Conservation (phyloP, 2,888 invertebrate genomes). For the Syritta pipiens region DNA sequence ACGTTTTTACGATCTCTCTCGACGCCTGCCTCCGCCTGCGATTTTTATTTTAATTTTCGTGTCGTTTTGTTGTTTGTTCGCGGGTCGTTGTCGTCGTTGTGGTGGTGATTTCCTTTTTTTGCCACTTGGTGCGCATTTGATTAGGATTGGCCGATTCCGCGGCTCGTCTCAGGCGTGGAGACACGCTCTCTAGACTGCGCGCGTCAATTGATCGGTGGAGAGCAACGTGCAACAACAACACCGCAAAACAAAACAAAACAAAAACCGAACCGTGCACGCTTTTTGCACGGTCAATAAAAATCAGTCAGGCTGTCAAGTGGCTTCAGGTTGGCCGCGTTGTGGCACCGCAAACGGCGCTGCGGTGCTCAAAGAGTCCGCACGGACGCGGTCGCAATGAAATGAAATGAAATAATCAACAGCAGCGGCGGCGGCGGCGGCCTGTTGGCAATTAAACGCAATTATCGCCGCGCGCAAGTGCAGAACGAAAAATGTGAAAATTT, state of each 20-base stretch:
- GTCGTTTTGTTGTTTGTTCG: constrained; percentile 37
- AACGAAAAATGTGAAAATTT: constrained; percentile 68
- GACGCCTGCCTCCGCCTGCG: not conserved
- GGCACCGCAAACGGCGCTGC: constrained; percentile 27
- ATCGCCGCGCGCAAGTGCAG: constrained; percentile 62
- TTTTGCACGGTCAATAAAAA: constrained; percentile 67
- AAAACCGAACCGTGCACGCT: constrained; percentile 9
- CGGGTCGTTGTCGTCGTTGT: constrained; percentile 2
- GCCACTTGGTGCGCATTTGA: constrained; percentile 42
- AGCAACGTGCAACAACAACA: too few species aligned
- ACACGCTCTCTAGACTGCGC: constrained; percentile 56
- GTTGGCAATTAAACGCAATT: constrained; percentile 69
- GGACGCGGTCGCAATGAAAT: too few species aligned
- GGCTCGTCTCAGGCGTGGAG: constrained; percentile 52
- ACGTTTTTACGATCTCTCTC: constrained; percentile 43
- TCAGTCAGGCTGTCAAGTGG: constrained; percentile 68
- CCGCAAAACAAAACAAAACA: constrained; percentile 17
- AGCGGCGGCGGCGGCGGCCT: constrained; percentile 33
- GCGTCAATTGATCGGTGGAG: constrained; percentile 55
- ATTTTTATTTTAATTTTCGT: constrained; percentile 64
- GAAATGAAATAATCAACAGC: constrained; percentile 60
- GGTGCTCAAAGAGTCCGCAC: constrained; percentile 61
- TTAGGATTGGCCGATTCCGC: constrained; percentile 51
- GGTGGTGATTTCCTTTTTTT: constrained; percentile 4
- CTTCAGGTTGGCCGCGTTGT: constrained; percentile 49